Evolutionary conservation across 2,888 invertebrate genomes (phyloP).

Genomic region (Oscheius sp.): DNA sequence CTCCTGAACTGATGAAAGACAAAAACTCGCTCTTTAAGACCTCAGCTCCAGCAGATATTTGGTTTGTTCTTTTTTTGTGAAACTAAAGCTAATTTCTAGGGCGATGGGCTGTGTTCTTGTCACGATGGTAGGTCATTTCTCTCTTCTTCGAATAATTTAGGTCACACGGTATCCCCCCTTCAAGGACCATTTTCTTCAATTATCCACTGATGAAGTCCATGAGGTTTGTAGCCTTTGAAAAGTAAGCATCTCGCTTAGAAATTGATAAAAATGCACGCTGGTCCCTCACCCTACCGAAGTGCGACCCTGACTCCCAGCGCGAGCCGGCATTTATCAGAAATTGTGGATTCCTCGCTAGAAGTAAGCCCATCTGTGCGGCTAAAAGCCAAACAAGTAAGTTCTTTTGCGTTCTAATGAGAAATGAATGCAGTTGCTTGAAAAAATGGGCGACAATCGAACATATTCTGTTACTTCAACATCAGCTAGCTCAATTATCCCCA

Average conservation of each 20-base stretch:
- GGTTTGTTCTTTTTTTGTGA: constrained; percentile 20
- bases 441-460: not conserved
- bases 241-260: not conserved
- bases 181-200: constrained; percentile 43
- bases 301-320: constrained; percentile 34
- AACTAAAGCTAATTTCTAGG: constrained; percentile 14
- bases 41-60: constrained; percentile 43
- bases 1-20: constrained; percentile 45
- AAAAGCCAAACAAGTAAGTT: constrained; percentile 32
- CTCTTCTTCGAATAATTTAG: no score
- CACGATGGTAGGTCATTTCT: no score
- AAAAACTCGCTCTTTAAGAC: constrained; percentile 33
- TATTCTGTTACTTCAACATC: constrained; percentile 13
- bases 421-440: constrained; percentile 1
- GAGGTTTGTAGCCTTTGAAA: constrained; percentile 17
- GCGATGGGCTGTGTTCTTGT: constrained; percentile 50
- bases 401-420: not conserved
- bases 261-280: constrained; percentile 8
- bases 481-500: not conserved
- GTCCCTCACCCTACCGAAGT: constrained; percentile 25
- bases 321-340: constrained; percentile 37
- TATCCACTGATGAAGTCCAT: constrained; percentile 46
- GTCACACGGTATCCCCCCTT: constrained; percentile 52
- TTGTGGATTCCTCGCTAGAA: constrained; percentile 41
- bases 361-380: constrained; percentile 33